Evolutionary conservation across 2,797 vertebrate species (phyloP).

Genomic region (Poecilia wingei): DNA sequence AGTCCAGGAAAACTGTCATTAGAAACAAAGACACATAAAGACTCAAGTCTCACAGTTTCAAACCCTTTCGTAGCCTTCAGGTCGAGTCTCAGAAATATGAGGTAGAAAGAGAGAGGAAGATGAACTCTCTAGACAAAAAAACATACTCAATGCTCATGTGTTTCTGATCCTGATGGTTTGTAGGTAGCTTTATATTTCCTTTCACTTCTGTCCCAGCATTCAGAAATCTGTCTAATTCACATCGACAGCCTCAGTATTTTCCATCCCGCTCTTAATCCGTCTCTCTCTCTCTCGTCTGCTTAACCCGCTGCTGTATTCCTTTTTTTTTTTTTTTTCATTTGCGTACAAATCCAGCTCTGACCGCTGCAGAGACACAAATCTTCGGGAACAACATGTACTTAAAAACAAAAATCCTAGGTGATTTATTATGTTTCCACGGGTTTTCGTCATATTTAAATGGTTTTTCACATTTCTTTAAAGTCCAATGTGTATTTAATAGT

Average conservation of each 20-base stretch:
- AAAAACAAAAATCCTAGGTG: background rate
- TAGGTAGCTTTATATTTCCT: conserved; percentile 10
- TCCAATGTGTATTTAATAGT: background rate
- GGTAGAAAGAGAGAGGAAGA: conserved; percentile 4
- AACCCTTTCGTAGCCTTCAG: conserved; percentile 24
- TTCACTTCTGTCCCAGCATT: conserved; percentile 45
- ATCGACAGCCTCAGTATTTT: conserved; percentile 57
- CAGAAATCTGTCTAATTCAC: conserved; percentile 62
- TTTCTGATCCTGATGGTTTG: background rate
- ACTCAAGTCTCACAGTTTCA: conserved; percentile 26
- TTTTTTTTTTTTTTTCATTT: conserved; percentile 9
- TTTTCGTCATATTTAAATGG: background rate
- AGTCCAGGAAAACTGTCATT: conserved; percentile 37
- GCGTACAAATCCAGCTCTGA: conserved; percentile 30
- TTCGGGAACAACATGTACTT: conserved; percentile 19
- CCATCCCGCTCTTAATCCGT: conserved; percentile 63
- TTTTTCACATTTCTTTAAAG: background rate
- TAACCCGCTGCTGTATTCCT: conserved; percentile 54
- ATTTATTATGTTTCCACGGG: background rate
- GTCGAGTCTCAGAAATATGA: conserved; percentile 12
- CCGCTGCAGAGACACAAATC: conserved; percentile 19
- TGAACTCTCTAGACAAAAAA: background rate
- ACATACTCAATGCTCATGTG: background rate
- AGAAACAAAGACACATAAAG: conserved; percentile 23
- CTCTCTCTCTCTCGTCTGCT: conserved; percentile 51